Conservation (phyloP, 2,113 vertebrate genomes). For the Erythrolamprus reginae region DNA sequence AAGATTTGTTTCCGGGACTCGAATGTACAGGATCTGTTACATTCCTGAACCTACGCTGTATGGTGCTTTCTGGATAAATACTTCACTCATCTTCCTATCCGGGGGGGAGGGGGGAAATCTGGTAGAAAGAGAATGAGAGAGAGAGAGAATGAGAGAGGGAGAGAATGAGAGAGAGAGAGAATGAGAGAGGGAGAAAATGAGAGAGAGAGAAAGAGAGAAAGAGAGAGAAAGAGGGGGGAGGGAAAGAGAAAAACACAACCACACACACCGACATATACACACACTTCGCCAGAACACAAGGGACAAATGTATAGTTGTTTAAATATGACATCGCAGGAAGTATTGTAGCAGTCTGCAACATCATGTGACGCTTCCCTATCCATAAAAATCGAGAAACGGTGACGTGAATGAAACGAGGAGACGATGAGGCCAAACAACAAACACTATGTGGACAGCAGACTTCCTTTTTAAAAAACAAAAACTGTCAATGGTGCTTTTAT, state of each 20-base stretch:
- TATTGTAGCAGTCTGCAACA: constrained; percentile 75
- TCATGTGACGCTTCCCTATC: constrained; percentile 71
- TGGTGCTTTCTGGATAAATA: constrained; percentile 85
- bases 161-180: constrained; percentile 13
- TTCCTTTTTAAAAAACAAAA: constrained; percentile 54
- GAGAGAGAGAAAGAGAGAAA: constrained; percentile 41
- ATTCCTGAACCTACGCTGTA: constrained; percentile 88
- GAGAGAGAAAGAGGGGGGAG: constrained; percentile 14
- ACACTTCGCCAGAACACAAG: constrained; percentile 73
- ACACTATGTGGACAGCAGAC: constrained; percentile 53
- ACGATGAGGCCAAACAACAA: not conserved
- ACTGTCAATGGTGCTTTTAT: constrained; percentile 71
- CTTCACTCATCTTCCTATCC: constrained; percentile 75
- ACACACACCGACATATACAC: not conserved
- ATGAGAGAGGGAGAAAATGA: not conserved
- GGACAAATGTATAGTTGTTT: constrained; percentile 76
- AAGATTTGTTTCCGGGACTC: constrained; percentile 75
- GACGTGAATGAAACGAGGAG: constrained; percentile 52
- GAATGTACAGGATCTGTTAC: constrained; percentile 78
- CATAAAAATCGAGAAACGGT: constrained; percentile 46
- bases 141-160: too few relatives aligned
- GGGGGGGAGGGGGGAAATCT: constrained; percentile 59
- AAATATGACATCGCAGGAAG: constrained; percentile 77
- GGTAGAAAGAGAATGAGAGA: constrained; percentile 17
- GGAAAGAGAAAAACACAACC: not conserved